Evolutionary conservation across 2,888 invertebrate species (phyloP).

Genomic region (Drosophila sordidapex): DNA sequence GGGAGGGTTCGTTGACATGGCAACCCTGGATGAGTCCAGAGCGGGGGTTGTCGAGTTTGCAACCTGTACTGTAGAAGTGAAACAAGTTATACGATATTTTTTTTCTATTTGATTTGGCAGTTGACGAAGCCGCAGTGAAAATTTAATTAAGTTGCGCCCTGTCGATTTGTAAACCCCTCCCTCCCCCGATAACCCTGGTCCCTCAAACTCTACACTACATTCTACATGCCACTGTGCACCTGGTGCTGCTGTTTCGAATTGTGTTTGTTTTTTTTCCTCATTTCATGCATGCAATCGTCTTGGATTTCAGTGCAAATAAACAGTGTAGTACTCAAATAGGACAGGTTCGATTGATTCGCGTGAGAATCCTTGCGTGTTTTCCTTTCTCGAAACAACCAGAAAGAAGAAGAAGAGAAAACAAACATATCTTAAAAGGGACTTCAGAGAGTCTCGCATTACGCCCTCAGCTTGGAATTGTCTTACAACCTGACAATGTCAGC

Average conservation of each 20-base stretch:
- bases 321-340: conserved; percentile 48
- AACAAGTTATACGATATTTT: conserved; percentile 82
- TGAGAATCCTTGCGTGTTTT: conserved; percentile 71
- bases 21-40: conserved; percentile 40
- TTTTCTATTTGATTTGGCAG: conserved; percentile 57
- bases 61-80: conserved; percentile 63
- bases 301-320: conserved; percentile 76
- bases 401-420: conserved; percentile 25
- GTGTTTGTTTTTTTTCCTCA: conserved; percentile 25
- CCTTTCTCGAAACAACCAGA: conserved; percentile 58
- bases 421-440: conserved; percentile 32
- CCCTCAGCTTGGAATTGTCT: conserved; percentile 70
- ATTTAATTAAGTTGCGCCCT: conserved; percentile 81
- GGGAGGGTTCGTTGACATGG: conserved; percentile 59
- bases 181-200: neutral
- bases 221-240: conserved; percentile 41
- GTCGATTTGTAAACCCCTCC: conserved; percentile 31
- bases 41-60: conserved; percentile 24
- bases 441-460: conserved; percentile 60
- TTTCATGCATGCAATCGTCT: conserved; percentile 71
- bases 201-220: neutral
- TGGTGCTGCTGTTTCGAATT: conserved; percentile 27
- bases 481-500: conserved; percentile 53
- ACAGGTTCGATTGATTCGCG: conserved; percentile 72
- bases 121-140: conserved; percentile 80